phyloP scores from a whole-genome alignment of 2,888 invertebrate genomes.

The Rotaria magnacalcarata region DNA sequence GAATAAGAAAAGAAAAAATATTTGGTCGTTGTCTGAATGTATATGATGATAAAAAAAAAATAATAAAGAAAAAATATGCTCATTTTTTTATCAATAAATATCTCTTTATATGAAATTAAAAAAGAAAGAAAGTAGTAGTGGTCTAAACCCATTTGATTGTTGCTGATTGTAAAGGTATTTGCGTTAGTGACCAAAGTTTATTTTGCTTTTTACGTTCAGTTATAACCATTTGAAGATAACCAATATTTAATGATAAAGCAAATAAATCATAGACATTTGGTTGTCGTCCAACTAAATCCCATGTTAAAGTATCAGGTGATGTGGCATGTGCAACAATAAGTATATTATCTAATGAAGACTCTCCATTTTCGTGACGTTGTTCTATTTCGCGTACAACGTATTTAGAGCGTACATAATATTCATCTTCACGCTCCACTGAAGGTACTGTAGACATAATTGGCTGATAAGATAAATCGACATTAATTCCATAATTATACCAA shows the following conservation, averaged over 20 bases:
- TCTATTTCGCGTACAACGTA: background rate
- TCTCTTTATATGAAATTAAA: too few relatives aligned
- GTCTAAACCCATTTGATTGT: slow-evolving; percentile 2
- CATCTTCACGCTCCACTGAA: background rate
- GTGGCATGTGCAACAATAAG: slow-evolving; percentile 18
- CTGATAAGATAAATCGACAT: slow-evolving; percentile 29
- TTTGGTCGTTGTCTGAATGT: background rate
- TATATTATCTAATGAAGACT: background rate
- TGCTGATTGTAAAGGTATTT: background rate
- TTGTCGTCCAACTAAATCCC: slow-evolving; percentile 29
- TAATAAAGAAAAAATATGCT: background rate
- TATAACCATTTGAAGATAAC: slow-evolving; percentile 33
- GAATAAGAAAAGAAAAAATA: too few relatives aligned
- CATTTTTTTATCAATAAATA: background rate
- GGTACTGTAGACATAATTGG: background rate
- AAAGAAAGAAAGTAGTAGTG: too few relatives aligned
- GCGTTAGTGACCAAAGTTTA: background rate
- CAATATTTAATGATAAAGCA: slow-evolving; percentile 5
- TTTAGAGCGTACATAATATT: slow-evolving; percentile 4
- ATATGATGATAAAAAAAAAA: background rate
- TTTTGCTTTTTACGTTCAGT: background rate
- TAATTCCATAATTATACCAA: slow-evolving; percentile 1
- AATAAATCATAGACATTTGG: background rate
- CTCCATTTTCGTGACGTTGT: background rate
- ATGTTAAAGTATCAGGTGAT: slow-evolving; percentile 30